Evolutionary conservation across 2,888 invertebrate species (phyloP).

Genomic region (Trichopoda pennipes): DNA sequence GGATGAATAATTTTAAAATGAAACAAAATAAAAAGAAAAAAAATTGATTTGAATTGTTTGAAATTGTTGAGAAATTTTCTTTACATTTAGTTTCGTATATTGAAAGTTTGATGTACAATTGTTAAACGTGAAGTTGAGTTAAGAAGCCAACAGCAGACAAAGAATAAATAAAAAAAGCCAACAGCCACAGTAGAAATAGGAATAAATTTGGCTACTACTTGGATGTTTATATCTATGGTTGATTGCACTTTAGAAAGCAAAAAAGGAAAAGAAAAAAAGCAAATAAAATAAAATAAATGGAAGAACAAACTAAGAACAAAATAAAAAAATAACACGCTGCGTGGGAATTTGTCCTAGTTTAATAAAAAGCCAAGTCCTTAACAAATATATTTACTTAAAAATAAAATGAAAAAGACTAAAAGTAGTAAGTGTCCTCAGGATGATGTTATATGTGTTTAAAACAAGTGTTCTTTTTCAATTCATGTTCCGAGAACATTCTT

Average conservation of each 20-base stretch:
- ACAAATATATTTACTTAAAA: conserved; percentile 50
- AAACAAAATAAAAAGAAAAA: neutral
- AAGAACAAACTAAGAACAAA: neutral
- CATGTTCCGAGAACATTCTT: too few species aligned
- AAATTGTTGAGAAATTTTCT: neutral
- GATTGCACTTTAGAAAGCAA: conserved; percentile 12
- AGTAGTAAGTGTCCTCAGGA: conserved; percentile 27
- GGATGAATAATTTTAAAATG: neutral
- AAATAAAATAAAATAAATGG: too few species aligned
- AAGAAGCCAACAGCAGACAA: conserved; percentile 56
- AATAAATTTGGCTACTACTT: conserved; percentile 44
- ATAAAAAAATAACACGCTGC: neutral
- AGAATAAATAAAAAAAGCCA: neutral
- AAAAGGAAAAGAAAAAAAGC: too few species aligned
- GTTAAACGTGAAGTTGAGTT: conserved; percentile 46
- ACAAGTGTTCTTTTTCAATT: conserved; percentile 4
- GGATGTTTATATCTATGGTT: conserved; percentile 24
- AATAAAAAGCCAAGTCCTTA: conserved; percentile 57
- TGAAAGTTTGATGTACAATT: conserved; percentile 27
- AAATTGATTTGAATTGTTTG: conserved; percentile 11
- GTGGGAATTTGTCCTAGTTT: conserved; percentile 52
- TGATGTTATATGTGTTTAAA: conserved; percentile 19
- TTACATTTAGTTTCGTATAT: conserved; percentile 7
- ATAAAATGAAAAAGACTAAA: conserved; percentile 39
- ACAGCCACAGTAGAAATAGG: conserved; percentile 9